Conservation (phyloP, 2,797 vertebrate species). For the Falco columbarius region DNA sequence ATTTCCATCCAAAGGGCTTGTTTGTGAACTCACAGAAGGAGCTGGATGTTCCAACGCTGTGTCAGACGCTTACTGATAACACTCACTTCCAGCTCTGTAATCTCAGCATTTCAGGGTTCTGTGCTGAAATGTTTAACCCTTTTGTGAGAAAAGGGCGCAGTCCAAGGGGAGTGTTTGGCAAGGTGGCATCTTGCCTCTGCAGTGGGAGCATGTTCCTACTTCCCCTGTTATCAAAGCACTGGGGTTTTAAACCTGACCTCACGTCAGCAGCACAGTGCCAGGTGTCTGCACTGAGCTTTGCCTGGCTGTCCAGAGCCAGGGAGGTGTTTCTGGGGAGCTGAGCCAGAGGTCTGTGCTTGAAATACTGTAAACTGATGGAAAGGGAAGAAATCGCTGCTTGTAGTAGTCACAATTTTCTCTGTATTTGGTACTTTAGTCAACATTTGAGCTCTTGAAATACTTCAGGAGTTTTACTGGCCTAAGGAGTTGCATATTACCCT, state of each 20-base stretch:
- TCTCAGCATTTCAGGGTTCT: not conserved
- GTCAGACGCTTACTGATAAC: fast-evolving
- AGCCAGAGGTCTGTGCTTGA: not conserved
- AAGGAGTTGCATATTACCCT: not conserved
- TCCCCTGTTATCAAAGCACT: not conserved
- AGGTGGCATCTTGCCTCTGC: not conserved
- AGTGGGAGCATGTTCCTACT: not conserved
- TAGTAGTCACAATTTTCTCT: not conserved
- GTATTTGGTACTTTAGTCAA: not conserved
- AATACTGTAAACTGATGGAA: not conserved
- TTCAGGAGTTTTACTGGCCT: not conserved
- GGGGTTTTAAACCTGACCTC: not conserved
- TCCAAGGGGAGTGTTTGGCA: not conserved
- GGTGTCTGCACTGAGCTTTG: not conserved
- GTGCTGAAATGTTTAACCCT: not conserved
- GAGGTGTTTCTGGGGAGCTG: not conserved
- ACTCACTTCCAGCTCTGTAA: not conserved
- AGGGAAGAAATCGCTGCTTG: not conserved
- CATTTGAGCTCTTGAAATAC: not conserved
- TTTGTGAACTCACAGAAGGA: not conserved
- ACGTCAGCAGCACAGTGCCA: not conserved
- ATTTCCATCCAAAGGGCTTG: not conserved
- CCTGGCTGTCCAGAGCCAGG: fast-evolving
- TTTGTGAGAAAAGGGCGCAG: not conserved
- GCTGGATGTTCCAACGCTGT: not conserved